Base-by-base conservation (phyloP, 2,888 invertebrate genomes). In the Timandra comae region DNA sequence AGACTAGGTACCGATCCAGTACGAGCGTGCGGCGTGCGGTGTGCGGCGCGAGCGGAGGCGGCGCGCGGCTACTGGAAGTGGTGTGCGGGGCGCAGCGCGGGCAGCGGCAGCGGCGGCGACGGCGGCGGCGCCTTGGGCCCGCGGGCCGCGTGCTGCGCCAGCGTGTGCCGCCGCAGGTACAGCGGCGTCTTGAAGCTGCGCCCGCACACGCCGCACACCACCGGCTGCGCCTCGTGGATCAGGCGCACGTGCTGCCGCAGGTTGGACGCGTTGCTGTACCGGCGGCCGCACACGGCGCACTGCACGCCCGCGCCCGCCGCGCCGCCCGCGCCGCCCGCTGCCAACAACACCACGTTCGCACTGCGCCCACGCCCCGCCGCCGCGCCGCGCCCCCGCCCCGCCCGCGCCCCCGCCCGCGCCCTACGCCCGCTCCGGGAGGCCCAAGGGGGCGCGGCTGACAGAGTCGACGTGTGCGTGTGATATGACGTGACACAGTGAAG, bases 171-270 rank as follows among this genome's bases (percentile, higher is more conserved):
- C 69, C 91, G 90, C 69, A 91, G 87, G 79, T 92, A 91, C 70
- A 91, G 91, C 78, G 90, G 90, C 60, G 91, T 91, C 88, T 91
- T 91, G 88, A 91, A 91, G 73, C 88, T 88, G 76, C 91, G 91
- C 52, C 90, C 90, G 84, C 91, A 91, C 44, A 89, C 87, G 65
- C 86, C 86, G 82, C 91, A 91, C 65, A 88, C 88, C 52, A 89
- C 90, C 82, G 91, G 91, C 70, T 89, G 87, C 60, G 90, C 90
- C 74, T 89, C 88, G 82, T 91, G 91, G 72, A 92, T 91, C 63
- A 91, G 91, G 60, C 90, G 90, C 75, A 91, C 89, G 85, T 92
- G 91, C 80, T 91, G 91, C 61, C 90, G 89, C 66, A 91, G 88
- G 86, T 91, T 91, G 84, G 90, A 90, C 67, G 89, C 88, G 74